Percentiles rank a stretch among this genome's conserved stretches.
Evolutionary conservation across 2,797 vertebrate genomes (phyloP).

Genomic region (Girardinus metallicus): DNA sequence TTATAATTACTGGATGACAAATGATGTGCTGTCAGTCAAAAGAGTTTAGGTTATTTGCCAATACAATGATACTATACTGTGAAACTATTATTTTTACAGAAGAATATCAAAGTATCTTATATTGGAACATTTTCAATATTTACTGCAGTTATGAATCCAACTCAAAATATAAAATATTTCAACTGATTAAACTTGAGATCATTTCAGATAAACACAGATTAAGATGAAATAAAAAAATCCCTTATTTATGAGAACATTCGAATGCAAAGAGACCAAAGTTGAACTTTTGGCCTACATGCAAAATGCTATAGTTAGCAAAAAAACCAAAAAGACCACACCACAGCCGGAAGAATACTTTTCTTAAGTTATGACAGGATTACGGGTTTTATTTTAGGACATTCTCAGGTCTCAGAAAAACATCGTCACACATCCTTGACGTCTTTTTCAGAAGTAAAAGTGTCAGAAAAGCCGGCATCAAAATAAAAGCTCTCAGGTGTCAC

Average conservation of each 20-base stretch:
- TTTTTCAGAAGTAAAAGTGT: no score
- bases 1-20: neutral
- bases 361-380: neutral
- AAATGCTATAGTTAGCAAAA: neutral
- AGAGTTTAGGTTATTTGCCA: neutral
- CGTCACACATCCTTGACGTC: no score
- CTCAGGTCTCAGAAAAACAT: no score
- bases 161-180: neutral
- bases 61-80: neutral
- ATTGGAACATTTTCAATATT: neutral
- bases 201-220: neutral
- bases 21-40: neutral
- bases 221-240: neutral
- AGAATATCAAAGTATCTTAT: neutral
- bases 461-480: no score
- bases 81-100: neutral
- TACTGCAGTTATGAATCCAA: neutral
- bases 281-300: neutral
- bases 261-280: neutral
- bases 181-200: neutral
- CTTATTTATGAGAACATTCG: neutral
- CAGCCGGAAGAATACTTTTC: neutral
- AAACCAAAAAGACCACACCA: no score
- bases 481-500: no score
- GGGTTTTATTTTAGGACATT: no score